Percentiles rank a stretch among this genome's conserved stretches.
These are phyloP conservation scores for Alectura lathami DNA, from an alignment of 2,113 vertebrate genomes.

Conservation along the genomic window DNA sequence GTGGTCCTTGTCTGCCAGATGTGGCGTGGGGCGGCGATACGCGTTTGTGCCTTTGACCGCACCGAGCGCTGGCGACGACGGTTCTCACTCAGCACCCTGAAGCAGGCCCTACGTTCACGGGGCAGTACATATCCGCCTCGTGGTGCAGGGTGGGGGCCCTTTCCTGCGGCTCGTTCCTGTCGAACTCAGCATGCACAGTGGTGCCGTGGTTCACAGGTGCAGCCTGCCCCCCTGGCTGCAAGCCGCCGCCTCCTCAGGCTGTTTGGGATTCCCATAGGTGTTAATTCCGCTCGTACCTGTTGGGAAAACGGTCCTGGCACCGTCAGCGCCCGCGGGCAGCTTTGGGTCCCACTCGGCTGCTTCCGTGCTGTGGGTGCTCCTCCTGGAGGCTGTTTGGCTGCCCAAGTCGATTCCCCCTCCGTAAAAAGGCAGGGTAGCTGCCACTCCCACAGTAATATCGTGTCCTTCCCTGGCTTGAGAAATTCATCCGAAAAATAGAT, in stretches of 20 bases:
- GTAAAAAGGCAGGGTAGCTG: not conserved
- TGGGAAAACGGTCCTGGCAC: fast-evolving
- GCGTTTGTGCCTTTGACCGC: fast-evolving
- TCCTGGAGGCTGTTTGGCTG: not conserved
- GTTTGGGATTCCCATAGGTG: not conserved
- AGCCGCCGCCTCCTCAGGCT: not conserved
- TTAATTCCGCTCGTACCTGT: not conserved
- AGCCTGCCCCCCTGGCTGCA: not conserved
- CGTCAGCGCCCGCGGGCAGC: not conserved
- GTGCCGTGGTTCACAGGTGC: too few species aligned
- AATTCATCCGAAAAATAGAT: too few species aligned
- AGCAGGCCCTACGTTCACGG: not conserved
- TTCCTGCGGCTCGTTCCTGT: not conserved
- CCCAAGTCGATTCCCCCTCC: fast-evolving
- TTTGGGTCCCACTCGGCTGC: not conserved
- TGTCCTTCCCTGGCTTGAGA: not conserved
- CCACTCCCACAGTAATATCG: fast-evolving
- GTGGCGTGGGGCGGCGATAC: not conserved
- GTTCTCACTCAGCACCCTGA: not conserved
- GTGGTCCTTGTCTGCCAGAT: not conserved
- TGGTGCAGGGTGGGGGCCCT: not conserved
- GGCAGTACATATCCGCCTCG: not conserved
- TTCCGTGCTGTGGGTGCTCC: not conserved
- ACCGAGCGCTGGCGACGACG: fast-evolving
- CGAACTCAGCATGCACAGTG: fast-evolving